A percentile compares a stretch with the other conserved stretches of the same genome.
phyloP scores from a whole-genome alignment of 53 echinoderm and acorn worm species.

The Henricia sp. region DNA sequence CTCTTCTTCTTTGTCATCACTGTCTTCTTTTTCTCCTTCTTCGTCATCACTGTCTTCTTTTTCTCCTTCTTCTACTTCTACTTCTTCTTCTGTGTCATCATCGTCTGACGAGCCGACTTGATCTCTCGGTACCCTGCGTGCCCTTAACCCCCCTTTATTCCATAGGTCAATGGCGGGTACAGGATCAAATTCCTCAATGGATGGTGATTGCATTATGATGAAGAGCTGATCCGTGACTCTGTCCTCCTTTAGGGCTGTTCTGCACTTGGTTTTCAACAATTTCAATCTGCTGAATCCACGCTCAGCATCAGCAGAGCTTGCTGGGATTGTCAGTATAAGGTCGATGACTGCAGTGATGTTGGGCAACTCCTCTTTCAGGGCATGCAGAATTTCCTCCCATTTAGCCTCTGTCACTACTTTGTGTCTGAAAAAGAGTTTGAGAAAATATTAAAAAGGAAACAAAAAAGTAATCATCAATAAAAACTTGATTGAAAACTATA shows the following conservation, averaged over 20 bases:
- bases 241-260: slow-evolving; percentile 19
- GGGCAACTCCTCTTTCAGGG: neutral
- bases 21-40: neutral
- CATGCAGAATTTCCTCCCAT: slow-evolving; percentile 7
- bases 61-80: neutral
- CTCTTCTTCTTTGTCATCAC: neutral
- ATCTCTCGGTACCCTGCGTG: no score
- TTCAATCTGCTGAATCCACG: slow-evolving; percentile 57
- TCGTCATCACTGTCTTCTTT: neutral
- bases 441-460: neutral
- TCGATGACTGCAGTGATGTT: slow-evolving; percentile 3
- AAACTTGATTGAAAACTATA: slow-evolving; percentile 21
- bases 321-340: slow-evolving; percentile 23
- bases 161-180: no score
- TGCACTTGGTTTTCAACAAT: slow-evolving; percentile 21
- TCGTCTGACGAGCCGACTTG: no score
- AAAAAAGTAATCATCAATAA: slow-evolving; percentile 11
- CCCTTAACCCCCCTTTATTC: no score
- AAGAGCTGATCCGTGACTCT: slow-evolving; percentile 27
- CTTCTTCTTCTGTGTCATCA: slow-evolving; percentile 8
- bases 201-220: slow-evolving; percentile 38
- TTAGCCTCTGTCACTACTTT: slow-evolving; percentile 32
- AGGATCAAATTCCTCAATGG: no score
- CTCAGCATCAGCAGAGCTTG: slow-evolving; percentile 55
- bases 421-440: slow-evolving; percentile 17